Base-by-base conservation (phyloP, 2,888 invertebrate genomes). In the Neelides folsomi region DNA sequence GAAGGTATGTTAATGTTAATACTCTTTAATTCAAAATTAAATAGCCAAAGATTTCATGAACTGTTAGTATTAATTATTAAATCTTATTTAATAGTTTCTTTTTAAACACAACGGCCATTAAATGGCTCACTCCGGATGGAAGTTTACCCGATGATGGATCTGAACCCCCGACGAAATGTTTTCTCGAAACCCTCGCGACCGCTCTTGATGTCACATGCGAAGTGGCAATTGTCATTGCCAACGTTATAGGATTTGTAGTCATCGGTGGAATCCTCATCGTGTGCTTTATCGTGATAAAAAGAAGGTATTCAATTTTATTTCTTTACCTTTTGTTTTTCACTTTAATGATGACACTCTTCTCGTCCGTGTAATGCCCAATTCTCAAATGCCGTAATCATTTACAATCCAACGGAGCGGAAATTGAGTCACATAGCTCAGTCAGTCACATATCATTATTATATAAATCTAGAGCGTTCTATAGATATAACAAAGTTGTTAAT, bases 131-230 rank as follows among this genome's bases (percentile, higher is more conserved):
- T 0, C 62, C 70, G 1, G 75, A 77, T 64, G 77, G 77, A 1
- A 67, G 67, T 35, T 70, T 67, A 52, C 88, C 88, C 0, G 77
- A 76, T 54, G 86, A 86, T 68, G 86, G 86, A 27, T 73, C 76
- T 6, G 73, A 74, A 18, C 73, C 75, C 10, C 59, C 66, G 8
- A 74, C 75, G 34, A 74, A 72, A 37, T 90, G 90, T 68, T 74
- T 79, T 9, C 72, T 88, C 55, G 73, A 82, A 41, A 71, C 76
- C 1, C 71, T 90, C 38, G 82, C 87, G 0, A 76, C 77, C 43
- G 67, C 78, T 7, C 72, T 90, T 34, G 75, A 76, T 59, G 78
- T 81, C 0, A 77, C 78, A 52, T 92, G 90, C 71, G 81, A 83
- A 65, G 76, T 77, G 35, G 83, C 86, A 1, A 76, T 82, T 51